Evolutionary conservation across 2,888 invertebrate genomes (phyloP).

Genomic region (Chloroclystis v-ata): DNA sequence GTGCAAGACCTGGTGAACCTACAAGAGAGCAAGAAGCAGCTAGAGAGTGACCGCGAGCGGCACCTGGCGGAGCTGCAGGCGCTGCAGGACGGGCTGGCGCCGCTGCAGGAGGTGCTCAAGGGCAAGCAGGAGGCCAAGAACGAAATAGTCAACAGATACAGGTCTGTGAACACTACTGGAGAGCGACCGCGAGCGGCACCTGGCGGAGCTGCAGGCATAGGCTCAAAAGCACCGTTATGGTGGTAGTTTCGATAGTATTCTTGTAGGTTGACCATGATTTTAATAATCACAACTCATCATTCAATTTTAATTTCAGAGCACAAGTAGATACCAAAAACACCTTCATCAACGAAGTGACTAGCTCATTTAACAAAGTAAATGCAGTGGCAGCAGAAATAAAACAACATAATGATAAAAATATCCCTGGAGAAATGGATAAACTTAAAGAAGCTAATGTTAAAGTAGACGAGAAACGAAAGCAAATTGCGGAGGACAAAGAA

Average conservation of each 20-base stretch:
- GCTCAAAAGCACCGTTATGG: too few relatives aligned
- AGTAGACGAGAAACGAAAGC: slow-evolving; percentile 66
- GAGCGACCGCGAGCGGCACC: slow-evolving; percentile 49
- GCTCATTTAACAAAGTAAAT: slow-evolving; percentile 71
- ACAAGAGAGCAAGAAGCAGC: slow-evolving; percentile 67
- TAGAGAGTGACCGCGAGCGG: slow-evolving; percentile 59
- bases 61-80: slow-evolving; percentile 53
- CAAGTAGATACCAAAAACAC: slow-evolving; percentile 64
- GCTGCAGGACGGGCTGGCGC: slow-evolving; percentile 47
- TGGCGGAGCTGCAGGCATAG: slow-evolving; percentile 56
- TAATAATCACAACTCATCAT: too few relatives aligned
- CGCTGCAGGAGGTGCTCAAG: slow-evolving; percentile 52
- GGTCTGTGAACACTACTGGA: slow-evolving; percentile 46
- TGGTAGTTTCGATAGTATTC: too few relatives aligned
- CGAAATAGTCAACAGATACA: slow-evolving; percentile 57
- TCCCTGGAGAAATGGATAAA: slow-evolving; percentile 72
- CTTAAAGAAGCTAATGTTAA: slow-evolving; percentile 70
- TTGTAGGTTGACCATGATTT: too few relatives aligned
- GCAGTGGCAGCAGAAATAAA: slow-evolving; percentile 76
- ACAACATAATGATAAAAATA: slow-evolving; percentile 74
- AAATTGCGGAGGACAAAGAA: slow-evolving; percentile 64
- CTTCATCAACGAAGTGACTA: slow-evolving; percentile 58
- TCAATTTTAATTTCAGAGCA: slow-evolving; percentile 35
- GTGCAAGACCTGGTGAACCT: slow-evolving; percentile 74
- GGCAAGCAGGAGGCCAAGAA: slow-evolving; percentile 56